Evolutionary conservation across 2,797 vertebrate genomes (phyloP).

Genomic region (Cryptoblepharus egeriae): DNA sequence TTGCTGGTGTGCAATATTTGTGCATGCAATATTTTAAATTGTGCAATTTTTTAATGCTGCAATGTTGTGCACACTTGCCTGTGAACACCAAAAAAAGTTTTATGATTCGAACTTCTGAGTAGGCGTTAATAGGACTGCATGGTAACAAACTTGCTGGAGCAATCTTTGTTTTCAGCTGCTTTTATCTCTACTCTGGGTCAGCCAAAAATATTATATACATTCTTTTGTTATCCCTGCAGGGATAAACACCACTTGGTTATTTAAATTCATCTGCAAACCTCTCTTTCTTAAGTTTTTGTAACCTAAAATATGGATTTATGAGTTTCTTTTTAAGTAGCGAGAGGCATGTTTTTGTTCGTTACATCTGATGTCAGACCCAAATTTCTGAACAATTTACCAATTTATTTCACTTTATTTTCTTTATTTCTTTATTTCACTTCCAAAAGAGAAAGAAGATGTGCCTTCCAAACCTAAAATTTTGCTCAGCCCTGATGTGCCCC

Average conservation of each 20-base stretch:
- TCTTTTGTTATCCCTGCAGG: background rate
- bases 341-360: background rate
- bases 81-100: no score
- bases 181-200: background rate
- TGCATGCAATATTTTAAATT: no score
- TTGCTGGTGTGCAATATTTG: no score
- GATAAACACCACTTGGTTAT: slow-evolving; percentile 2
- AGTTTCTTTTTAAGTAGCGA: slow-evolving; percentile 12
- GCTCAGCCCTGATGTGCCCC: slow-evolving; percentile 66
- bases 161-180: background rate
- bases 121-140: no score
- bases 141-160: background rate
- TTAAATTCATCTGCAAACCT: slow-evolving; percentile 29
- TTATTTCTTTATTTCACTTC: slow-evolving; percentile 68
- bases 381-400: slow-evolving; percentile 6
- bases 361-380: background rate
- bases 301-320: slow-evolving; percentile 30
- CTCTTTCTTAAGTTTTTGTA: slow-evolving; percentile 22
- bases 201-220: background rate
- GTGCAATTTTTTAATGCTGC: background rate
- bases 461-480: slow-evolving; percentile 65
- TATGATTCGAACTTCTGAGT: no score
- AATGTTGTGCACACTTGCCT: no score
- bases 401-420: no score
- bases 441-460: slow-evolving; percentile 58